Evolutionary conservation across 2,888 invertebrate species (phyloP).

Genomic region (Ochlodes sylvanus): DNA sequence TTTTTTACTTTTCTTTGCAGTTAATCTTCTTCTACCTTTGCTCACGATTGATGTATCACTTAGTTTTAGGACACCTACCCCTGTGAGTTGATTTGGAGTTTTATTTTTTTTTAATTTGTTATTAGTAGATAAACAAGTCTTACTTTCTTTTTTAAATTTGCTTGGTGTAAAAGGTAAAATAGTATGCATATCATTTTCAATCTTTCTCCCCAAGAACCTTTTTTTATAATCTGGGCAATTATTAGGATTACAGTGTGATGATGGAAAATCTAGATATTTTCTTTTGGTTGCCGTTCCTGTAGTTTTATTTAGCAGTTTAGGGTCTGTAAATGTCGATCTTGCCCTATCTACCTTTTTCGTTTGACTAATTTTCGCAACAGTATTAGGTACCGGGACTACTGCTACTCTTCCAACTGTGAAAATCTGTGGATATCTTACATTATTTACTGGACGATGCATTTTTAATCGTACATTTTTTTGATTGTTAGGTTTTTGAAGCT

Average conservation of each 20-base stretch:
- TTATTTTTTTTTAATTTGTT: constrained; percentile 28
- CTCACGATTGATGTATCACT: constrained; percentile 9
- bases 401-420: constrained; percentile 44
- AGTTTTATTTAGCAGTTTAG: constrained; percentile 23
- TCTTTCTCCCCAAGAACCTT: constrained; percentile 9
- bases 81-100: constrained; percentile 4
- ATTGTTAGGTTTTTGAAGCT: constrained; percentile 45
- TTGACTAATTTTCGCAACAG: neutral
- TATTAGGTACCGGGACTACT: constrained; percentile 27
- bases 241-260: constrained; percentile 21
- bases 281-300: constrained; percentile 34
- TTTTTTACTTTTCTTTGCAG: constrained; percentile 42
- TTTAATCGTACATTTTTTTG: constrained; percentile 23
- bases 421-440: constrained; percentile 36
- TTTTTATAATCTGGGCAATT: constrained; percentile 20
- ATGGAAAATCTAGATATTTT: constrained; percentile 27
- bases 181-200: constrained; percentile 43
- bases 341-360: constrained; percentile 28
- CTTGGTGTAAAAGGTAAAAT: constrained; percentile 53
- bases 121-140: constrained; percentile 42
- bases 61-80: neutral
- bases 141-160: constrained; percentile 53
- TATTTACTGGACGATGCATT: neutral
- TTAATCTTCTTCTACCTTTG: constrained; percentile 39
- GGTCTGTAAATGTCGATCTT: constrained; percentile 26